Evolutionary conservation across 2,888 invertebrate genomes (phyloP), one percentile per base, ranked within the genome.

Genomic region (Thumatha senex): DNA sequence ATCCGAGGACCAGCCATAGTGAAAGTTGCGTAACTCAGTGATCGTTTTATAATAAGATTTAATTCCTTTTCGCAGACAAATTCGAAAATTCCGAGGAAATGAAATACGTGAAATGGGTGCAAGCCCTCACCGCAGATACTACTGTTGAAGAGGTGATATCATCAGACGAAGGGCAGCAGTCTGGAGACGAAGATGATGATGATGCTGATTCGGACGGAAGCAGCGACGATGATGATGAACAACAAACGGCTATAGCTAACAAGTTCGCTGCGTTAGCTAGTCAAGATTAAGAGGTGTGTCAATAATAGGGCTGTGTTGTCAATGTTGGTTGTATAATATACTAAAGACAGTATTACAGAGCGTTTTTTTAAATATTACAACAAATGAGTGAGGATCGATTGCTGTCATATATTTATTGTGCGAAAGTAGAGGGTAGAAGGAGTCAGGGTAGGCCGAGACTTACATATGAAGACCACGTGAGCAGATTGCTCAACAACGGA

Each of bases 31-130:
- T n/a, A n/a, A n/a, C n/a, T n/a, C n/a, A n/a, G n/a, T n/a, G n/a
- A n/a, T n/a, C n/a, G n/a, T n/a, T n/a, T 24, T 24, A 24, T 24
- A 4, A 24, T 24, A 24, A 29, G 0, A 40, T 40, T 11, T 7
- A 10, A 10, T 51, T 34, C 46, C 45, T 24, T 47, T 42, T 58
- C 76, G 11, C 84, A 95, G 96, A 92, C 42, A 85, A 86, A 61
- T 95, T 94, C 93, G 90, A 92, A 60, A 80, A 63, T 0, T 94
- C 95, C 75, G 89, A 93, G 0, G 94, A 95, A 54, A 79, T 95
- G 0, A 93, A 93, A 61, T 93, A 92, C 62, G 92, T 96, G 0
- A 91, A 91, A 57, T 94, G 94, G 94, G 94, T 96, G 46, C 95
- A 95, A 82, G 95, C 95, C 0, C 63, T 67, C 0, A 60, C 63